Conservation (phyloP, 2,888 invertebrate species). For the Cyaniris semiargus region DNA sequence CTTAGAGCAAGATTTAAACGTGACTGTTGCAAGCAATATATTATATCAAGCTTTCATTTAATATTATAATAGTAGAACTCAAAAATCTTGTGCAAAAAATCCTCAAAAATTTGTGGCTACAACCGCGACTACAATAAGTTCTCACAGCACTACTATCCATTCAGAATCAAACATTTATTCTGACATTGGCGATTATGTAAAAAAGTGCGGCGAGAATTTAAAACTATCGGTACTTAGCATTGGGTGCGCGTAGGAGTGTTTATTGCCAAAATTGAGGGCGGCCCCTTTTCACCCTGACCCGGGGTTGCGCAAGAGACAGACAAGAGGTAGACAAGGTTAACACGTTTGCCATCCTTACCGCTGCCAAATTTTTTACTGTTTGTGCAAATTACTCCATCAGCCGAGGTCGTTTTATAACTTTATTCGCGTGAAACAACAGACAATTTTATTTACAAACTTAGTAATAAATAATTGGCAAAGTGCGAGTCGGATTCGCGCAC, state of each 20-base stretch:
- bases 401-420: constrained; percentile 6
- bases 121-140: neutral
- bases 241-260: constrained; percentile 55
- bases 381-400: constrained; percentile 25
- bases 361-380: constrained; percentile 50
- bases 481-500: no score
- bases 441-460: neutral
- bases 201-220: neutral
- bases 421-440: neutral
- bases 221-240: constrained; percentile 46
- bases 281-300: constrained; percentile 73
- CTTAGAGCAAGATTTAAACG: no score
- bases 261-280: constrained; percentile 68
- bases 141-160: no score
- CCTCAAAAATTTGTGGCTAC: no score
- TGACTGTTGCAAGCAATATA: no score
- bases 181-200: neutral
- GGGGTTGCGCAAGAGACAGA: constrained; percentile 58
- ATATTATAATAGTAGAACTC: no score
- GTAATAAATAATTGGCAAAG: no score
- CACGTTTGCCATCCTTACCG: constrained; percentile 61
- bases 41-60: no score
- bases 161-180: neutral
- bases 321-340: constrained; percentile 56
- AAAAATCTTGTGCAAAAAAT: no score